Evolutionary conservation across 2,797 vertebrate species (phyloP), one percentile per base, ranked within the genome.

Genomic region (Oreochromis grahami): DNA sequence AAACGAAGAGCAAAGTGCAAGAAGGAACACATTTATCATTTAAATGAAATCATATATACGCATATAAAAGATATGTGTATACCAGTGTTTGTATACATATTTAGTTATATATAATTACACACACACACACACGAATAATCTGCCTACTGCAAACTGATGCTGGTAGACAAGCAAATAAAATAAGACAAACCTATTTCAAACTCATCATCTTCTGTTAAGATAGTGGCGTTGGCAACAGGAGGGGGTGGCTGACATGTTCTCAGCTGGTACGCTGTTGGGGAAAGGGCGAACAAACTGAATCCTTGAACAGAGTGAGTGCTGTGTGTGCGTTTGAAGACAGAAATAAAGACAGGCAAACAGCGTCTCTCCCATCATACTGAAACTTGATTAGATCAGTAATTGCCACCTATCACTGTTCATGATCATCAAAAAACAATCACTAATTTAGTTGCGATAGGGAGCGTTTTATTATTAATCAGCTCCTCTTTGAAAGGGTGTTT

Each of bases 151-250:
- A 85, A 82, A 82, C 77, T n/a, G 13, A 82, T 86, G 53, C 58
- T 26, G 43, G 79, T 78, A 84, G 81, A 91, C 58, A 70, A 86
- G 82, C 14, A 79, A 90, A 94, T 80, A 88, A 91, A 92, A 91
- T 32, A 80, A 90, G 90, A 94, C 92, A 96, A 97, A 99, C 98
- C 98, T 96, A 99, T 99, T 97, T 99, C 97, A 74, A 98, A 98
- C 95, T 98, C 97, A 77, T 98, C 97, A 89, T 98, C 97, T 89
- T 99, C 98, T 11, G 96, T 97, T 89, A 99, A 95, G 94, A 98
- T 95, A 79, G 98, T 98, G 78, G 98, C 98, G 82, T 99, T 99
- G 90, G 97, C 94, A 51, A 99, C 95, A 4, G 94, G 93, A 79
- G 96, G 92, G 48, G 98, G 98, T 77, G 97, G 95, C 48, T 98